phyloP scores from a whole-genome alignment of 2,113 vertebrate species.

The Lasiurus borealis region DNA sequence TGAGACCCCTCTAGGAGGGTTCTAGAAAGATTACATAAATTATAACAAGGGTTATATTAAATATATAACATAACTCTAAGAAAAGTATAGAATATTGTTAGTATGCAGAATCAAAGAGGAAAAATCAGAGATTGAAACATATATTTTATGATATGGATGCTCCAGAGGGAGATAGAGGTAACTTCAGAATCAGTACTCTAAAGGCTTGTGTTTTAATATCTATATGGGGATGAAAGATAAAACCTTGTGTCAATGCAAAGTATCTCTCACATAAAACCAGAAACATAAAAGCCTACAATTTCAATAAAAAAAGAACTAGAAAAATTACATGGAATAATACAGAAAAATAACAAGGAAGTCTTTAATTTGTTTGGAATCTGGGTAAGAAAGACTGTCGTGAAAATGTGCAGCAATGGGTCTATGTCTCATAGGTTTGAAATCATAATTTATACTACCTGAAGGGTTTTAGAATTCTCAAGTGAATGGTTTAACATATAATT shows the following conservation, averaged over 20 bases:
- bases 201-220: neutral
- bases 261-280: neutral
- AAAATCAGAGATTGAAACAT: neutral
- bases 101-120: neutral
- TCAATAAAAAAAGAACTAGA: neutral
- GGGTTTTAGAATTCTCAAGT: neutral
- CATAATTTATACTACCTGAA: neutral
- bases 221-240: neutral
- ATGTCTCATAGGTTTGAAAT: neutral
- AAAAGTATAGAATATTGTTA: neutral
- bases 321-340: neutral
- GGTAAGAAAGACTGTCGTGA: neutral
- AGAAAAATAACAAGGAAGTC: neutral
- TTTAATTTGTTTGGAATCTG: neutral
- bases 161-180: neutral
- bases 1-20: neutral
- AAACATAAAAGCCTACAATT: neutral
- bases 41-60: neutral
- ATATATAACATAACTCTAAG: neutral
- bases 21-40: constrained; percentile 37
- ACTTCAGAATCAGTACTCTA: neutral
- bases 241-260: neutral
- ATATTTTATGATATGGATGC: neutral
- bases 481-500: constrained; percentile 41
- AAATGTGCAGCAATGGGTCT: neutral